Evolutionary conservation across 2,888 invertebrate species (phyloP), one percentile per base, ranked within the genome.

Genomic region (Mythimna loreyi): DNA sequence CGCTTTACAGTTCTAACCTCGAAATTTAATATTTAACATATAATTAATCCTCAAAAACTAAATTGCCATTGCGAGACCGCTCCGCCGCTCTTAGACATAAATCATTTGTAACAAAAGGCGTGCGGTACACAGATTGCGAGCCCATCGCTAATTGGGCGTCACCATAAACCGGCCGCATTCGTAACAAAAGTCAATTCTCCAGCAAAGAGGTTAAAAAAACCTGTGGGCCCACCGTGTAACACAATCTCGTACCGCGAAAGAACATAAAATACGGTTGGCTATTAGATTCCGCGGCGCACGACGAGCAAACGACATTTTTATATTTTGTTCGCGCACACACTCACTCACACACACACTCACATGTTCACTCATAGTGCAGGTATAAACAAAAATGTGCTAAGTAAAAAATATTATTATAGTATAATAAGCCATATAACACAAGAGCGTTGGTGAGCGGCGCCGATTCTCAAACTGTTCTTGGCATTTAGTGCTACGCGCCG

Each of bases 381-480:
- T 89, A 91, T 91, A 91, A 90, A 93, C 93, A 91, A 92, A 92
- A 92, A 93, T 93, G 94, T 94, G 95, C 94, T 94, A 95, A 95
- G 95, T 95, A 94, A 95, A 95, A 95, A 94, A 94, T 95, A 95
- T 94, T 94, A 95, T 94, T 94, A 93, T 92, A 91, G 90, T 90
- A 92, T 95, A 94, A 94, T 94, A 92, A 87, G 92, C 93, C 93
- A 94, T 96, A 95, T 95, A 95, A 95, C 93, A 94, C 93, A 63
- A 82, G 86, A 89, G 87, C 86, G 87, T 87, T 88, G 88, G 86
- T 85, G 83, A 75, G 56, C 59, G 82, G 77, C 75, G 75, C 82
- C 73, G 94, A 59, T 91, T 92, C 93, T 89, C 94, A 95, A 95
- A 92, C 86, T 90, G 73, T 87, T 40, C 13, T 16, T 19, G 40